Evolutionary conservation across 2,113 vertebrate species (phyloP), one percentile per base, ranked within the genome.

Genomic region (Recurvirostra avosetta): DNA sequence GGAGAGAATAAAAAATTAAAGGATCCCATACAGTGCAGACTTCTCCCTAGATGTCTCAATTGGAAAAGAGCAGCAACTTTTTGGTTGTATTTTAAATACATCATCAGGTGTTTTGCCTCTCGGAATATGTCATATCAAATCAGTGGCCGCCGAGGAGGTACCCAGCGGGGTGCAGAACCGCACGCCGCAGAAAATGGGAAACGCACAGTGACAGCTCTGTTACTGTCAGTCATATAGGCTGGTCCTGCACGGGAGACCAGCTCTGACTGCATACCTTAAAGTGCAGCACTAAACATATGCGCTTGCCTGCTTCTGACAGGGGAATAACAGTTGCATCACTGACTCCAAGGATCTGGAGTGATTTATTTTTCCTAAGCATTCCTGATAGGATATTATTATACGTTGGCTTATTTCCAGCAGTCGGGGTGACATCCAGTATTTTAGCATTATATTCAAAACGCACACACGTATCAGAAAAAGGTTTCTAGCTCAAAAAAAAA

Each of bases 301-400:
- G 74, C 93, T 91, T 94, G 91, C 91, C 85, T 95, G 77, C 90
- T 90, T 95, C 73, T 95, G 97, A 95, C 94, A 95, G 74, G 86
- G 86, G 87, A 94, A 73, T 90, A 95, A 75, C 94, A 95, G 55
- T 97, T 90, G 74, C 91, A 92, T 76, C 94, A 26, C 86, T 82
- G 92, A 81, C 91, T 94, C 83, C 70, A 83, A 86, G 86, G 94
- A 81, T 96, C 91, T 92, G 88, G 73, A 91, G 87, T 93, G 96
- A 96, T 96, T 96, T 97, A 87, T 95, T 97, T 92, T 96, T 96
- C 93, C 91, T 85, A 91, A 94, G 94, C 92, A 92, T 92, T 95
- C 94, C 96, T 95, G 95, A 92, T 97, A 92, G 94, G 86, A 94
- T 95, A 95, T 96, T 94, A 96, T 94, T 96, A 96, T 80, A 80